A percentile compares a stretch with the other conserved stretches of the same genome.
phyloP scores from a whole-genome alignment of 2,888 invertebrate genomes.

The Lysandra coridon region DNA sequence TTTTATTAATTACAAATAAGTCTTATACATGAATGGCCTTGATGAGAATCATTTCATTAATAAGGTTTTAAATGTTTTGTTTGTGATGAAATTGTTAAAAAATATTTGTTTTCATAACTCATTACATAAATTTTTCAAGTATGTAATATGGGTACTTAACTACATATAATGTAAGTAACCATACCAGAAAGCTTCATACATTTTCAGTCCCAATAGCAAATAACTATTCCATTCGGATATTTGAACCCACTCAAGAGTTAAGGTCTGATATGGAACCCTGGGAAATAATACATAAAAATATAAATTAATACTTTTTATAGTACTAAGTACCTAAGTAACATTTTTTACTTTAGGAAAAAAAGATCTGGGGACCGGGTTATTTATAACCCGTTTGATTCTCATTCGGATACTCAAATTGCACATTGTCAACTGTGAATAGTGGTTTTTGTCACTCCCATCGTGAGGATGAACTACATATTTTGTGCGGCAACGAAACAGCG shows the following conservation, averaged over 20 bases:
- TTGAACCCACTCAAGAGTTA: neutral
- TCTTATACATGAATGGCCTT: neutral
- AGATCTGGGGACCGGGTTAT: neutral
- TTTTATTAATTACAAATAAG: neutral
- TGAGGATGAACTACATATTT: too few relatives aligned
- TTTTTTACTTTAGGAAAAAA: neutral
- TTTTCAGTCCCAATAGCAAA: neutral
- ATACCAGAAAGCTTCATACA: too few relatives aligned
- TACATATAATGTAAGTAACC: too few relatives aligned
- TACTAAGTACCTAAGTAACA: neutral
- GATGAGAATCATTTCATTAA: neutral
- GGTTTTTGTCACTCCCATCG: too few relatives aligned
- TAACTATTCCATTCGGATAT: neutral
- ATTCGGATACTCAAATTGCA: too few relatives aligned
- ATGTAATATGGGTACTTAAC: too few relatives aligned
- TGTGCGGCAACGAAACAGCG: too few relatives aligned
- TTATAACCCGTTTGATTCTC: too few relatives aligned
- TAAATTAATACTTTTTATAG: neutral
- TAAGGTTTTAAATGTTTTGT: neutral
- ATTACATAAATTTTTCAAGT: too few relatives aligned
- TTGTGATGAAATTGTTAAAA: conserved; percentile 1
- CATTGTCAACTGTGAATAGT: too few relatives aligned
- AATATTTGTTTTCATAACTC: neutral
- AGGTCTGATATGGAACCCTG: neutral
- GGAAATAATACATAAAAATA: neutral